Conservation (phyloP, 2,113 vertebrate species). For the Manacus vitellinus region DNA sequence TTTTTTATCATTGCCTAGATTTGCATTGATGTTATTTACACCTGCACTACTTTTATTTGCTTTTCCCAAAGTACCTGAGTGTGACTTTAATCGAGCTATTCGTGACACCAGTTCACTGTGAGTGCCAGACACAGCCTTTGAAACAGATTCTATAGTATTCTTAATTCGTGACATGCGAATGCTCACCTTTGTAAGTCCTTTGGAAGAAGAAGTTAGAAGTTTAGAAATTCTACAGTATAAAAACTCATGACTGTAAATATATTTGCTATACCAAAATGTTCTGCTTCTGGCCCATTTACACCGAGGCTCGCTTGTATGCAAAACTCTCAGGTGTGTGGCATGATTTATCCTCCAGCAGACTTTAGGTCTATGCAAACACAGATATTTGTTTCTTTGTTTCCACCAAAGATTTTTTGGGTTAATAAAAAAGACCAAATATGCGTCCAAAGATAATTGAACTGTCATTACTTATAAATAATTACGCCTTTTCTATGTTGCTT, state of each 20-base stretch:
- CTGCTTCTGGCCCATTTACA: slow-evolving; percentile 70
- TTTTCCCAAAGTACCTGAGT: slow-evolving; percentile 67
- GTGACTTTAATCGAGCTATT: slow-evolving; percentile 83
- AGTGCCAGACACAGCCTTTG: slow-evolving; percentile 88
- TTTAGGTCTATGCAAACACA: slow-evolving; percentile 58
- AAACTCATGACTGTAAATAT: slow-evolving; percentile 57
- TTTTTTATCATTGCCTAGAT: slow-evolving; percentile 62
- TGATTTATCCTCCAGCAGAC: slow-evolving; percentile 62
- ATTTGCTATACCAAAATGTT: slow-evolving; percentile 68
- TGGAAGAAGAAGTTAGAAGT: slow-evolving; percentile 82
- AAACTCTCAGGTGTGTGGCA: slow-evolving; percentile 59
- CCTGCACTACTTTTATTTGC: slow-evolving; percentile 44
- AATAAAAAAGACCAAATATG: slow-evolving; percentile 78
- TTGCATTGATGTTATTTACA: slow-evolving; percentile 22
- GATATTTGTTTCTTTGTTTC: slow-evolving; percentile 70
- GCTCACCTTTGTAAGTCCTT: slow-evolving; percentile 79
- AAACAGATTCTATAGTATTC: slow-evolving; percentile 87
- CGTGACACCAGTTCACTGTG: slow-evolving; percentile 87
- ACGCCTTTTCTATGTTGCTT: slow-evolving; percentile 45
- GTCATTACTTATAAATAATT: slow-evolving; percentile 81
- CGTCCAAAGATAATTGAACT: slow-evolving; percentile 77
- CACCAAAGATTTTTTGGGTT: slow-evolving; percentile 77
- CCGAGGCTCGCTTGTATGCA: slow-evolving; percentile 66
- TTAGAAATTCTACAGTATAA: slow-evolving; percentile 75
- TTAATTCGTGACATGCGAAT: slow-evolving; percentile 89